Percentiles rank a stretch among this genome's conserved stretches.
Evolutionary conservation across 2,113 vertebrate genomes (phyloP).

Genomic region (Antechinus stuartii): DNA sequence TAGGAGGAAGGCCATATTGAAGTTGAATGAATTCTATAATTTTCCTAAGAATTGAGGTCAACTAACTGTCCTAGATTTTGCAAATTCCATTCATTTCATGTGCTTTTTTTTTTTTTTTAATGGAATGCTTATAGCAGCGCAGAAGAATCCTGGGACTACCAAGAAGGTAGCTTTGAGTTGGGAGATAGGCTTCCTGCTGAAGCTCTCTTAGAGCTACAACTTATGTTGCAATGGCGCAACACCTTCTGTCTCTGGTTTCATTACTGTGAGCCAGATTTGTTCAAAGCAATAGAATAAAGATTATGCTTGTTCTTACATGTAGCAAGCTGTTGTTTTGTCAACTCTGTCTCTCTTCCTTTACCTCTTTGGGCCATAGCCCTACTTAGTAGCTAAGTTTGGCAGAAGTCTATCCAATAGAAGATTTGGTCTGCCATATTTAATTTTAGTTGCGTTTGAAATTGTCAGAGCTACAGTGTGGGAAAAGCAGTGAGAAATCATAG

Average conservation of each 20-base stretch:
- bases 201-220: slow-evolving; percentile 3
- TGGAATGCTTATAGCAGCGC: neutral
- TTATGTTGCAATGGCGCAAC: slow-evolving; percentile 53
- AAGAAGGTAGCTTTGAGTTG: neutral
- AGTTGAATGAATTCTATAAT: neutral
- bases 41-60: neutral
- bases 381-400: neutral
- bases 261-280: slow-evolving; percentile 62
- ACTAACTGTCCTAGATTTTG: neutral
- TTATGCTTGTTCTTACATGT: slow-evolving; percentile 50
- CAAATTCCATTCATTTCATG: neutral
- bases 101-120: no score
- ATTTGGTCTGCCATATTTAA: neutral
- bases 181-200: slow-evolving; percentile 31
- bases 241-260: slow-evolving; percentile 56
- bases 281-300: slow-evolving; percentile 81
- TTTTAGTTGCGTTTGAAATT: neutral
- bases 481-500: neutral
- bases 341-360: slow-evolving; percentile 19
- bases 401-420: neutral
- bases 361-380: neutral
- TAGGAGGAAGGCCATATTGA: neutral
- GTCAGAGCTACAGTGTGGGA: neutral
- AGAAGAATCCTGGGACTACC: neutral
- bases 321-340: neutral